These are phyloP conservation scores for Peromyscus maniculatus DNA, from an alignment of 2,113 vertebrate genomes.

Conservation along the genomic window DNA sequence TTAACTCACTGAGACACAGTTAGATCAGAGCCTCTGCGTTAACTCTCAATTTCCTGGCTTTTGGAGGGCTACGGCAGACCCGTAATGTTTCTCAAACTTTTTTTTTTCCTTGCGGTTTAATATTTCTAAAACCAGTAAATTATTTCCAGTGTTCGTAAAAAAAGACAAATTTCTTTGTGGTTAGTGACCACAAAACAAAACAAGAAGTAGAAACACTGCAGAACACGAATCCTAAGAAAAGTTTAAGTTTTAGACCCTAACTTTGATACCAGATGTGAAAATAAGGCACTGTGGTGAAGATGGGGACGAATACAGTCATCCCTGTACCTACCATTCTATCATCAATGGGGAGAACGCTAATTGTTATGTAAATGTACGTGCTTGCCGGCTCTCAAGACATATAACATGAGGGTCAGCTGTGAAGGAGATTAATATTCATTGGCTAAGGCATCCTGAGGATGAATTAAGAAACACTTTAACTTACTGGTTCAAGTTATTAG, in stretches of 20 bases:
- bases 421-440: conserved; percentile 62
- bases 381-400: conserved; percentile 8
- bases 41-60: conserved; percentile 88
- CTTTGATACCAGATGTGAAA: conserved; percentile 82
- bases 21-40: conserved; percentile 83
- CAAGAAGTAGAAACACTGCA: conserved; percentile 88
- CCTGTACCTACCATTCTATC: conserved; percentile 55
- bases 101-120: conserved; percentile 87
- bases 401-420: conserved; percentile 48
- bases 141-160: conserved; percentile 89
- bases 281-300: conserved; percentile 74
- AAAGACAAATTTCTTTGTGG: conserved; percentile 91
- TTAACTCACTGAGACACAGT: conserved; percentile 70
- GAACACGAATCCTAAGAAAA: conserved; percentile 82
- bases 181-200: conserved; percentile 90
- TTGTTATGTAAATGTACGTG: conserved; percentile 17
- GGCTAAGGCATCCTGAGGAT: conserved; percentile 66
- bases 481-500: conserved; percentile 35
- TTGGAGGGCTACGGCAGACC: conserved; percentile 85
- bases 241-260: conserved; percentile 82
- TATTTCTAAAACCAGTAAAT: conserved; percentile 91
- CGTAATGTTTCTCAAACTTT: conserved; percentile 87
- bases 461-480: conserved; percentile 60
- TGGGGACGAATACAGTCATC: conserved; percentile 78
- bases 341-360: conserved; percentile 46